phyloP scores from a whole-genome alignment of 2,888 invertebrate species.

The Callimorpha dominula region DNA sequence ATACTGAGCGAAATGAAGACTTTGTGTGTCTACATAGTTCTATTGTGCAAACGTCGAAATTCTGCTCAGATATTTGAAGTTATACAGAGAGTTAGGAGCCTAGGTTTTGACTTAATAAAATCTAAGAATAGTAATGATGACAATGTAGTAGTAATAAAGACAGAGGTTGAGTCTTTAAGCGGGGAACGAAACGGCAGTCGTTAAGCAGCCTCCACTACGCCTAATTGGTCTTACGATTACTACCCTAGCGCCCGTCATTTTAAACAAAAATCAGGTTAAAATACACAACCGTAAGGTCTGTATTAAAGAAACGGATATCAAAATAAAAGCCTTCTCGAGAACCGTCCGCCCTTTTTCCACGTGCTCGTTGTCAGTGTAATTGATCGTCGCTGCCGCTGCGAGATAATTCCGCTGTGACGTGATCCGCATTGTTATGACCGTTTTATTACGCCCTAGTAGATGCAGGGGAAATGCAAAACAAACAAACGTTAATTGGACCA shows the following conservation, averaged over 20 bases:
- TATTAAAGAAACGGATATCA: constrained; percentile 52
- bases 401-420: constrained; percentile 83
- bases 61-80: constrained; percentile 27
- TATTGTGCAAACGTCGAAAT: constrained; percentile 34
- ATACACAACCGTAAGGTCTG: constrained; percentile 56
- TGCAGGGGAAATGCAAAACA: constrained; percentile 78
- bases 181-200: constrained; percentile 61
- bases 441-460: constrained; percentile 73
- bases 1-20: constrained; percentile 49
- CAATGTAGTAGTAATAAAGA: constrained; percentile 59
- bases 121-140: constrained; percentile 54
- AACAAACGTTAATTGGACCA: constrained; percentile 70
- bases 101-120: constrained; percentile 36
- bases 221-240: constrained; percentile 70
- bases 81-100: constrained; percentile 20
- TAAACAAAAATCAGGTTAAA: constrained; percentile 59
- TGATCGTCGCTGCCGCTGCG: constrained; percentile 80
- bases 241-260: constrained; percentile 43
- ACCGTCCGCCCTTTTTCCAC: constrained; percentile 71
- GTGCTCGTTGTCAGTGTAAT: constrained; percentile 81
- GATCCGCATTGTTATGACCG: constrained; percentile 81
- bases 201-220: constrained; percentile 61
- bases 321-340: constrained; percentile 64
- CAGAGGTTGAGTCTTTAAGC: constrained; percentile 64
- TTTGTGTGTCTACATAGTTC: constrained; percentile 46